Percentiles rank a stretch among this genome's conserved stretches.
Conservation (phyloP, 2,888 invertebrate genomes). For the Zeuzera pyrina region DNA sequence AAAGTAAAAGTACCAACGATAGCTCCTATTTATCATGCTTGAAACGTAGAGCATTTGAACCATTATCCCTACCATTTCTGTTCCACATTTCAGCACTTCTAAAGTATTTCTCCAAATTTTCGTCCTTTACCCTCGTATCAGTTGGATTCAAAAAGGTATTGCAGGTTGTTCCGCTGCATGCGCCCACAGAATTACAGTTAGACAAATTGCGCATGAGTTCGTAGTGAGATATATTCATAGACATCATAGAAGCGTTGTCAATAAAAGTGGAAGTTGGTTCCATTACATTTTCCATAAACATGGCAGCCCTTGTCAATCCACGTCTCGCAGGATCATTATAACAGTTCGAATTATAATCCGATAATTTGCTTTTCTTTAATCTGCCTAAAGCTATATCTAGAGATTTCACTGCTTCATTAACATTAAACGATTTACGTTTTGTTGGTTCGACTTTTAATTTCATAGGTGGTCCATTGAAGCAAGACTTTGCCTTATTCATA, state of each 20-base stretch:
- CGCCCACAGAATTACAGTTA: conserved; percentile 51
- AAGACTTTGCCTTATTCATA: conserved; percentile 37
- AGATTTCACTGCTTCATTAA: conserved; percentile 44
- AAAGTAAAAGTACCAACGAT: no score
- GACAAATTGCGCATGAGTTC: conserved; percentile 54
- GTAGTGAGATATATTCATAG: conserved; percentile 60
- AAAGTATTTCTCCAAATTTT: conserved; percentile 55
- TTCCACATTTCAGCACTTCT: conserved; percentile 55
- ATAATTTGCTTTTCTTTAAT: conserved; percentile 46
- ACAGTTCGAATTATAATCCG: conserved; percentile 33
- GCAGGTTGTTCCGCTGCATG: conserved; percentile 41
- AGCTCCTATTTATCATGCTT: no score
- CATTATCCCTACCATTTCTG: conserved; percentile 12
- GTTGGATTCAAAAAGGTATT: conserved; percentile 26
- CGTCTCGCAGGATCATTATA: conserved; percentile 16
- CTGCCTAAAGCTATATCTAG: conserved; percentile 41
- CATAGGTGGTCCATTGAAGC: conserved; percentile 20
- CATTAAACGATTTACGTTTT: conserved; percentile 44
- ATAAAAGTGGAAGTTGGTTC: conserved; percentile 22
- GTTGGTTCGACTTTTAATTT: conserved; percentile 29
- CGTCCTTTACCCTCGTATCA: conserved; percentile 38
- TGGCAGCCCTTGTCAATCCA: conserved; percentile 16
- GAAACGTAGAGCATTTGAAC: background rate
- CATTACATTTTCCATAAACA: conserved; percentile 31
- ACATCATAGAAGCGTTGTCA: conserved; percentile 45